Base-by-base conservation (phyloP, 2,888 invertebrate genomes). In the Willowsia nigromaculata region DNA sequence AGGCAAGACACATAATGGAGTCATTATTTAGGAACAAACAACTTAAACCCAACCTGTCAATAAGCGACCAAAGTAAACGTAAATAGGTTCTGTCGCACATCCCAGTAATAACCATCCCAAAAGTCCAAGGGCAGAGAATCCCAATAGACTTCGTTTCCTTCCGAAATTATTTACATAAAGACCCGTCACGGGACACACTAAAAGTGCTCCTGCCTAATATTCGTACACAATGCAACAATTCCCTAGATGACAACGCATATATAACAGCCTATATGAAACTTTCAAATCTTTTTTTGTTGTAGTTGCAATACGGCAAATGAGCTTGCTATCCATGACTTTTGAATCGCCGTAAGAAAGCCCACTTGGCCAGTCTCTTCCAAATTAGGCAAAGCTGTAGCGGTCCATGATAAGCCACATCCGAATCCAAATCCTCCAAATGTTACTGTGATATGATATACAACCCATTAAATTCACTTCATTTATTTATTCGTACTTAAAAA, bases 21-120 rank as follows among this genome's bases (percentile, higher is more conserved):
- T n/a, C n/a, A n/a, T n/a, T n/a, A n/a, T n/a, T n/a, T n/a, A n/a
- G n/a, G n/a, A n/a, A 3, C 30, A n/a, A 65, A 30, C 33, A 13
- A 22, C n/a, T n/a, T n/a, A 18, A 5, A 7, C 2, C n/a, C n/a
- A n/a, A 91, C 91, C 91, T 43, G 90, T 88, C 11, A 91, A 56
- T 43, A 91, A 81, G 47, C 91, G 68, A 30, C 91, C 91, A 37
- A 71, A 76, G 22, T 90, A 87, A 7, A 91, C 18, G 56, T 90
- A 88, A 13, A 74, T 85, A 0, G 94, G 93, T n/a, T 94, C 86
- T 15, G 93, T 93, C 0, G 95, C 94, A 30, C 95, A 93, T 1
- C 95, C 94, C 50, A 95, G 95, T 2, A 95, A 93, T 0, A 95
- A 90, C 95, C 96, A 96, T 1, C 95, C 95, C 47, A 95, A 13